Base-by-base conservation (phyloP, 2,113 vertebrate species). In the Arothron firmamentum region DNA sequence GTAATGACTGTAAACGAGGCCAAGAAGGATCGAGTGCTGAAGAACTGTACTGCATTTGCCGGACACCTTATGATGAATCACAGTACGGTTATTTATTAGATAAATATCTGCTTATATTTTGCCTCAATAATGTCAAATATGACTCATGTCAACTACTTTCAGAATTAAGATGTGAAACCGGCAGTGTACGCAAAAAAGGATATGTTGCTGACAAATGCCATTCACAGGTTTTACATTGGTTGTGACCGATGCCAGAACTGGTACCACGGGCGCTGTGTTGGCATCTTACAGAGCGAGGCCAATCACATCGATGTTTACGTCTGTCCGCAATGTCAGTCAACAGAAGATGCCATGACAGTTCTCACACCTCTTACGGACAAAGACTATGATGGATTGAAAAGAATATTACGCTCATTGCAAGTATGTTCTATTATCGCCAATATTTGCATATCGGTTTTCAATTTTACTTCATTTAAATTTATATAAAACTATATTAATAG, bases 201-300 rank as follows among this genome's bases (percentile, higher is more conserved):
- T 38, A 38, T 38, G 34, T 38, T 11, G 8, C 34, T 38, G 11
- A 38, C 34, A 38, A 28, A 38, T 12, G 9, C 34, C 43, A 0
- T 48, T 50, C n/a, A 0, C 79, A 99, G 97, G 84, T 99, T 98
- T 83, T 99, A 98, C 83, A 99, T 99, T 46, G 97, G 97, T 86
- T 97, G 95, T 13, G 97, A 99, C 82, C 95, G 95, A 43, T 99
- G 97, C 82, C 97, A 99, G 91, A 99, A 98, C 87, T 99, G 97
- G 97, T 99, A 96, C 87, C 97, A 99, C 6, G 97, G 97, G 59
- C 95, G 97, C 87, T 99, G 97, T 4, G 96, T 98, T 70, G 97
- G 97, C 90, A 98, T 98, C 77, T 87, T 99, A 72, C 97, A 98
- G 79, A 98, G 97, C 38, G 97, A 99, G 87, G 97, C 96, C 23